phyloP scores from a whole-genome alignment of 2,888 invertebrate genomes.

The Tetheella fluctuosa region DNA sequence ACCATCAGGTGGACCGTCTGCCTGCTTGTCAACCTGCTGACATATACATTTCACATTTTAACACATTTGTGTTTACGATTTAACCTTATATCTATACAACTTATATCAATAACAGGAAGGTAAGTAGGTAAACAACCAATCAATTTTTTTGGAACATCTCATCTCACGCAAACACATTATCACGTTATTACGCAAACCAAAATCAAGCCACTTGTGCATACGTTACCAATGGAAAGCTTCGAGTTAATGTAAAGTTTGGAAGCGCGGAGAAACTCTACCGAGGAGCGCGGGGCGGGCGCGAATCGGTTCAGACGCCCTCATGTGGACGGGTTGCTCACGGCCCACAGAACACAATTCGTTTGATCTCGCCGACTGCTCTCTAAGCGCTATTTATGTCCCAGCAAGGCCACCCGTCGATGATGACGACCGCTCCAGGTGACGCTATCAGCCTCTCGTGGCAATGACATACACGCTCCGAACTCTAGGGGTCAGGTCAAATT shows the following conservation, averaged over 20 bases:
- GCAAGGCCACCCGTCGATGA: slow-evolving; percentile 69
- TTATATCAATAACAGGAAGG: neutral
- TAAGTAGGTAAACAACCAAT: neutral
- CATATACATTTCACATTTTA: too few species aligned
- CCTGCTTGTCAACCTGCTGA: too few species aligned
- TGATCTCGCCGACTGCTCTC: slow-evolving; percentile 76
- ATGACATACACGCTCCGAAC: slow-evolving; percentile 39
- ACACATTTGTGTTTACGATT: too few species aligned
- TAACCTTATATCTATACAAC: too few species aligned
- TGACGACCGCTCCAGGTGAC: slow-evolving; percentile 46
- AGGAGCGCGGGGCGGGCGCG: slow-evolving; percentile 36
- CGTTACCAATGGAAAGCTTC: slow-evolving; percentile 35
- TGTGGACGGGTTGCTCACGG: slow-evolving; percentile 75
- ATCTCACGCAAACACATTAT: neutral
- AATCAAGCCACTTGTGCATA: slow-evolving; percentile 30
- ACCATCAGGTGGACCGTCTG: too few species aligned
- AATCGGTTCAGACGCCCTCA: slow-evolving; percentile 64
- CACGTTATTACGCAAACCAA: neutral
- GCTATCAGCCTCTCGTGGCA: slow-evolving; percentile 35
- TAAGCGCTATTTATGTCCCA: slow-evolving; percentile 74
- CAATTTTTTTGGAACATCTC: slow-evolving; percentile 12
- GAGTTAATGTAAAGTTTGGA: slow-evolving; percentile 42
- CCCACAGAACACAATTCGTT: slow-evolving; percentile 80
- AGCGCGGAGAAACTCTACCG: slow-evolving; percentile 17
- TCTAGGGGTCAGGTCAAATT: slow-evolving; percentile 20